Base-by-base conservation (phyloP, 30 jellyfish, hydroid and myxozoan species). In the Chrysaora quinquecirrha region DNA sequence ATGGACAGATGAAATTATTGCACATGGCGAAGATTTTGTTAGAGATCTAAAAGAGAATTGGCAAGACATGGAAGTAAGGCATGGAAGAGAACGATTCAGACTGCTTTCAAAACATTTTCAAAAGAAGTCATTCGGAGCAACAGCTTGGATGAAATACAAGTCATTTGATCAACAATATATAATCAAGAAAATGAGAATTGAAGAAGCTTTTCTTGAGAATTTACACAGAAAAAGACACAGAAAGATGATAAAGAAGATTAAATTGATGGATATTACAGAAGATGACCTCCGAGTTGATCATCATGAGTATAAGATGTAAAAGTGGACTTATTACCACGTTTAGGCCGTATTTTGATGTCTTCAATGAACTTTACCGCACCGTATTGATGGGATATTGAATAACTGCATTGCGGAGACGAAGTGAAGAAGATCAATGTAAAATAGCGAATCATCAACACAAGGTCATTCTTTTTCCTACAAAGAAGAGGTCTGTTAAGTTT, bases 181-280 rank as follows among this genome's bases (percentile, higher is more conserved):
- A 4, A 68, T 76, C 35, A 70, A 67, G 7, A 76, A 58, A 60
- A 34, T 76, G 23, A 76, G 23, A 38, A 28, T 76, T 28, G 88
- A 76, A 34, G 88, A 76, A 31, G 70, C 88, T 2, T 76, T 76
- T 63, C 46, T 76, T 12, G 88, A 76, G 47, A 76, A 76, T 33
- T 50, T 76, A 33, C 65, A 76, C 63, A 76, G 43, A 29, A 76
- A 34, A 10, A 76, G 66, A 52, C 54, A 14, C 6, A 38, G 54
- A 38, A 6, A 38, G 54, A 38, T 14, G 14, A 14, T 14, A 38
- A 38, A 38, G 6, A 38, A 38, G 54, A 3, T 38, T 6, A 38
- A 38, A 14, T 38, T 38, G 54, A 14, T 38, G 6, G 54, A 38
- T 38, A 14, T 38, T 3, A 14, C 54, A 38, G 14, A 38, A 3